These are phyloP conservation scores for Acrobasis consociella DNA, from an alignment of 2,888 invertebrate species.

Conservation along the genomic window DNA sequence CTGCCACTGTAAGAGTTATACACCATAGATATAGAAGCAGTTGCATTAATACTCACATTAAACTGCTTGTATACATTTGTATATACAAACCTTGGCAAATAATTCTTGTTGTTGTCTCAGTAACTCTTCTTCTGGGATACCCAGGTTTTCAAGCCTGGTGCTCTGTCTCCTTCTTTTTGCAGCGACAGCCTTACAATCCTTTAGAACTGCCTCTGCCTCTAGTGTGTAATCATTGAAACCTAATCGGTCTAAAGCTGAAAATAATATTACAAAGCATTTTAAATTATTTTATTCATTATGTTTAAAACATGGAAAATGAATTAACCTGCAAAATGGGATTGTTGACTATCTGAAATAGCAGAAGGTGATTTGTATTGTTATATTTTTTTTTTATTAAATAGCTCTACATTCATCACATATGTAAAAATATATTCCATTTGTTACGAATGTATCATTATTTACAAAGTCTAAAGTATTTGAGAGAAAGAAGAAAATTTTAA, in stretches of 20 bases:
- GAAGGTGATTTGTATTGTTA: too few species aligned
- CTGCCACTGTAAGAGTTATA: too few species aligned
- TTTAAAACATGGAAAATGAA: too few species aligned
- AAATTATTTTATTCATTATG: too few species aligned
- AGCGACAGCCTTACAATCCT: constrained; percentile 98
- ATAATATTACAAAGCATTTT: background rate
- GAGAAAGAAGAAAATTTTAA: background rate
- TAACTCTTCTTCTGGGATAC: constrained; percentile 99
- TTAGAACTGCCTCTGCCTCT: constrained; percentile 97
- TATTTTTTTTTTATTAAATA: too few species aligned
- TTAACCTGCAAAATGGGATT: too few species aligned
- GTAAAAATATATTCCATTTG: too few species aligned
- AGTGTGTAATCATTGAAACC: constrained; percentile 97
- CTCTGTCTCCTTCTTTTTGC: constrained; percentile 97
- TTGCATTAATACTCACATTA: too few species aligned
- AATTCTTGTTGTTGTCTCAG: constrained; percentile 98
- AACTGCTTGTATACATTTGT: too few species aligned
- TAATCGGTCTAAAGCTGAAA: constrained; percentile 91
- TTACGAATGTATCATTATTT: background rate
- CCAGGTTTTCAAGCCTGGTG: constrained; percentile 97
- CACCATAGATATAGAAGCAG: too few species aligned
- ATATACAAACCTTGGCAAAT: constrained; percentile 89
- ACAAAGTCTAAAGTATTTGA: background rate
- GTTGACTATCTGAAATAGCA: too few species aligned
- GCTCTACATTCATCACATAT: too few species aligned